Percentiles rank a stretch among this genome's conserved stretches.
phyloP scores from a whole-genome alignment of 2,888 invertebrate genomes.

The Carterocephalus palaemon region DNA sequence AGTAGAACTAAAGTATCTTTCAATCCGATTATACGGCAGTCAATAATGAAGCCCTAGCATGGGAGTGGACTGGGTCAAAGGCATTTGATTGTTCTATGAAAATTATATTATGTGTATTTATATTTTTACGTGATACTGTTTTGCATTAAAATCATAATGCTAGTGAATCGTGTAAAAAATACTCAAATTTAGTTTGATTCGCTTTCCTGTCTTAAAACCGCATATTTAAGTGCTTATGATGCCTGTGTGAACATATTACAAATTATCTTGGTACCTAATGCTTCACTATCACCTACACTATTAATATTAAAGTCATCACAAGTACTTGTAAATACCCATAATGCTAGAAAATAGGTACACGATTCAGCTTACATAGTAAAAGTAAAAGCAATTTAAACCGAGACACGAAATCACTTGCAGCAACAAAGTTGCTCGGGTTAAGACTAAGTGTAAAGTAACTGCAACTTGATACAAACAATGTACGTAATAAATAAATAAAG shows the following conservation, averaged over 20 bases:
- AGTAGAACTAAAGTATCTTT: slow-evolving; percentile 37
- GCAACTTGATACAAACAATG: slow-evolving; percentile 30
- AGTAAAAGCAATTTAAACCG: slow-evolving; percentile 1
- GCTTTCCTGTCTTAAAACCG: too few species aligned
- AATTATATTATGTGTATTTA: slow-evolving; percentile 6
- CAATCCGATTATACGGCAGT: slow-evolving; percentile 56
- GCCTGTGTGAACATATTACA: too few species aligned
- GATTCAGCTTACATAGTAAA: background rate
- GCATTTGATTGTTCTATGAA: slow-evolving; percentile 39
- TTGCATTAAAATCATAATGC: background rate
- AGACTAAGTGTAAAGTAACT: slow-evolving; percentile 8
- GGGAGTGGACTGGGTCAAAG: slow-evolving; percentile 50
- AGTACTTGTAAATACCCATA: too few species aligned
- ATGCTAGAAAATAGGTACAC: too few species aligned
- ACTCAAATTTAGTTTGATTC: too few species aligned
- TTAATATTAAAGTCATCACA: too few species aligned
- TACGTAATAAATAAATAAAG: slow-evolving; percentile 38
- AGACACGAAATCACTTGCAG: slow-evolving; percentile 12
- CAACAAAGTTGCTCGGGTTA: slow-evolving; percentile 25
- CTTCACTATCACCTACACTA: too few species aligned
- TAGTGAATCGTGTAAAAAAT: too few species aligned
- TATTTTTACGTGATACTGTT: background rate
- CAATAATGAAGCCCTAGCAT: slow-evolving; percentile 46
- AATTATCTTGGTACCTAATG: too few species aligned
- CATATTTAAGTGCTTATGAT: too few species aligned